Evolutionary conservation across 2,113 vertebrate species (phyloP).

Genomic region (Microcebus griseorufus): DNA sequence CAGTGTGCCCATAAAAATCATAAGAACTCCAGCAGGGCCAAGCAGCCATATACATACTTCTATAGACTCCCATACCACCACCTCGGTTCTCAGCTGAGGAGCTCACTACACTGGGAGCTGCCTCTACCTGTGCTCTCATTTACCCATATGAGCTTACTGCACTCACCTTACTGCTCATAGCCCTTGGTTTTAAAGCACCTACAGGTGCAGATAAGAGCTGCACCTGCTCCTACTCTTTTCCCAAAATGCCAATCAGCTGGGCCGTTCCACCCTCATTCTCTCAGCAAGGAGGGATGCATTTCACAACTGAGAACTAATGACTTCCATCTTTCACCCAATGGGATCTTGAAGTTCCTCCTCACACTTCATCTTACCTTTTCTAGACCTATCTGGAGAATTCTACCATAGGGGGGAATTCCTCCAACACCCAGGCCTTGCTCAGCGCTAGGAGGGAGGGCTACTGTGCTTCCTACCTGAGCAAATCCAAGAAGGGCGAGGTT

Average conservation of each 20-base stretch:
- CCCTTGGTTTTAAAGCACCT: neutral
- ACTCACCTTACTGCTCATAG: neutral
- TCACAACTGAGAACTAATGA: neutral
- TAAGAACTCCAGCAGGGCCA: neutral
- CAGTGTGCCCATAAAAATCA: neutral
- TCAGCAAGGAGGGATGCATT: neutral
- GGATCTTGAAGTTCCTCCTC: neutral
- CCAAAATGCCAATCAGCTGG: neutral
- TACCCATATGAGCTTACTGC: too few species aligned
- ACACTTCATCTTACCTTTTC: neutral
- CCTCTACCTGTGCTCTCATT: neutral
- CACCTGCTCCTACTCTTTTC: accelerated
- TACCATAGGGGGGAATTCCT: accelerated
- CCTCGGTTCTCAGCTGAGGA: accelerated
- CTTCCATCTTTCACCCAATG: too few species aligned
- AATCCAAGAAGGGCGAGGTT: accelerated
- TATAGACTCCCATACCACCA: neutral
- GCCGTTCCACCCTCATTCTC: neutral
- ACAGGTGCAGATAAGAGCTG: neutral
- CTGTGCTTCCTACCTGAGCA: accelerated
- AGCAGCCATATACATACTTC: neutral
- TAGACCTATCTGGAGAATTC: neutral
- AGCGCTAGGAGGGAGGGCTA: neutral
- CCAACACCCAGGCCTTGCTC: too few species aligned
- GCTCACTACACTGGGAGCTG: too few species aligned